Percentiles rank a stretch among this genome's conserved stretches.
phyloP scores from a whole-genome alignment of 2,888 invertebrate genomes.

The Sminthurides aquaticus region DNA sequence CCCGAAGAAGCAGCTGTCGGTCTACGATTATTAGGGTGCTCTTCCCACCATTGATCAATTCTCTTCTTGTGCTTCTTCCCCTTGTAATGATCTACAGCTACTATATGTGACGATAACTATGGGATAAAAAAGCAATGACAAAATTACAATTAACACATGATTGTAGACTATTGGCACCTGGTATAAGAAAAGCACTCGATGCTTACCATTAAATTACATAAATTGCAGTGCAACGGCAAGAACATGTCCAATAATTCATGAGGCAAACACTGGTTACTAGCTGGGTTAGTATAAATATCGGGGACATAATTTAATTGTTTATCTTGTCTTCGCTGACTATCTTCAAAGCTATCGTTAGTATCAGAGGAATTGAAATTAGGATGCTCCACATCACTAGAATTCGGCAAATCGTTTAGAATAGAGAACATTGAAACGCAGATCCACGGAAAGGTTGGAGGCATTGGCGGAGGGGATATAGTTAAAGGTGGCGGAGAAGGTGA shows the following conservation, averaged over 20 bases:
- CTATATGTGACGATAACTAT: constrained; percentile 31
- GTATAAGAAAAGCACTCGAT: too few relatives aligned
- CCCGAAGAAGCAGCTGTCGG: too few relatives aligned
- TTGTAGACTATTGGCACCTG: not conserved
- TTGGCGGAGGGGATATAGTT: constrained; percentile 29
- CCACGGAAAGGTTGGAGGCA: constrained; percentile 39
- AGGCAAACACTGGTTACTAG: constrained; percentile 16
- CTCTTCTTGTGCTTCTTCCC: constrained; percentile 34
- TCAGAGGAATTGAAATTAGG: too few relatives aligned
- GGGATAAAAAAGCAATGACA: constrained; percentile 15
- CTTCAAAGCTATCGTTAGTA: too few relatives aligned
- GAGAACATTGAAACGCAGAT: constrained; percentile 18
- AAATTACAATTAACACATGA: constrained; percentile 9
- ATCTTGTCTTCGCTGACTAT: too few relatives aligned
- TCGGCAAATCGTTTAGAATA: too few relatives aligned
- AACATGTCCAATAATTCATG: constrained; percentile 33
- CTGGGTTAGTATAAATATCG: not conserved
- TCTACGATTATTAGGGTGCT: constrained; percentile 9
- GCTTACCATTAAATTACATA: constrained; percentile 35
- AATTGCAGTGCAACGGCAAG: constrained; percentile 36
- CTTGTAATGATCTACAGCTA: constrained; percentile 37
- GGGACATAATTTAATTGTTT: too few relatives aligned
- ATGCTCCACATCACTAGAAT: too few relatives aligned
- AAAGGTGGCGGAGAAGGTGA: not conserved
- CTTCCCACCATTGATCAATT: constrained; percentile 30